Evolutionary conservation across 2,113 vertebrate genomes (phyloP), one percentile per base, ranked within the genome.

Genomic region (Oncorhynchus tshawytscha): DNA sequence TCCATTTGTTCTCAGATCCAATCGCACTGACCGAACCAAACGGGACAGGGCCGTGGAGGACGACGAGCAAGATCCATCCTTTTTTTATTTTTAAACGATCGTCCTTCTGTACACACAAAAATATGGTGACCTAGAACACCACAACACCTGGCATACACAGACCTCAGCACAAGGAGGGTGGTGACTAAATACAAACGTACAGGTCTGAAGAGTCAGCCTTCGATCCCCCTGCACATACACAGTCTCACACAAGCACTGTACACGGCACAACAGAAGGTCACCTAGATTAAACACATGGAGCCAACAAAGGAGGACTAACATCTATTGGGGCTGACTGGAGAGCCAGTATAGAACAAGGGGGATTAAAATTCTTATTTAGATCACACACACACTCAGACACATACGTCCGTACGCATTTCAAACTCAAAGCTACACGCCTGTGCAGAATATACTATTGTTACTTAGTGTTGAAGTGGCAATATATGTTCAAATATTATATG

Each of bases 181-280:
- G 91, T 94, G 96, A 94, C 94, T 95, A 95, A 95, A 95, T 94
- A 95, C 95, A 95, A 93, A 96, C 91, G 90, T 93, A 79, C 54
- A 29, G 80, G 78, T 76, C 85, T 85, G 62, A 81, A 85, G 45
- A 71, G 67, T 71, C 79, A 45, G 86, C 75, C 60, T 88, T 85
- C 82, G 62, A 39, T 86, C 80, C 85, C 92, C 95, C 95, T 96
- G 94, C 95, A 96, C 95, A 94, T 92, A 97, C 86, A 96, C 31
- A 96, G 93, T 97, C 95, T 95, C 96, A 97, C 95, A 94, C 95
- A 95, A 97, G 95, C 96, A 98, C 97, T 96, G 95, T 95, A 96
- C 95, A 96, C 95, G 94, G 94, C 96, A 99, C 96, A 95, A 97
- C 93, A 88, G 87, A 93, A 94, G 95, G 94, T 95, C 93, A 96